These are phyloP conservation scores for Sternarchorhynchus goeldii DNA, from an alignment of 2,797 vertebrate genomes.

Conservation along the genomic window DNA sequence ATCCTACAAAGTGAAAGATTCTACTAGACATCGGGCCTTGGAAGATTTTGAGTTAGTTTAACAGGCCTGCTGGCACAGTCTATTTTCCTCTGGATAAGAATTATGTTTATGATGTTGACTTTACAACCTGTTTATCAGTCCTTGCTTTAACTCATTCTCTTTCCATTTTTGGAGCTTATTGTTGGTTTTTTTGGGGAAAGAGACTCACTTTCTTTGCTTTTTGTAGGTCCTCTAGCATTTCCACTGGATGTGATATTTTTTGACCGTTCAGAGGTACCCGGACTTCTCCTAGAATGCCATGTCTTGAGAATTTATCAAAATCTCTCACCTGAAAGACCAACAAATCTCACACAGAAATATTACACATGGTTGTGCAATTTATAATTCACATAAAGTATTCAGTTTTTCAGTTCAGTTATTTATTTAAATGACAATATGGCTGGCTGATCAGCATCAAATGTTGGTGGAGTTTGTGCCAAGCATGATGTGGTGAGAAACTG, in stretches of 20 bases:
- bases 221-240: slow-evolving; percentile 73
- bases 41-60: neutral
- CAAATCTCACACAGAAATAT: slow-evolving; percentile 22
- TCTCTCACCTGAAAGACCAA: slow-evolving; percentile 71
- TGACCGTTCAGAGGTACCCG: slow-evolving; percentile 64
- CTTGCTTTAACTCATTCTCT: neutral
- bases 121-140: neutral
- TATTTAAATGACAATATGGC: too few relatives aligned
- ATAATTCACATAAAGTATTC: neutral
- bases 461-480: too few relatives aligned
- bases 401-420: neutral
- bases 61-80: too few relatives aligned
- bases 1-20: slow-evolving; percentile 64
- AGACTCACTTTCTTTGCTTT: slow-evolving; percentile 59
- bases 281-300: slow-evolving; percentile 74
- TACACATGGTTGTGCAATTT: neutral
- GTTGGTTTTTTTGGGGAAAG: neutral
- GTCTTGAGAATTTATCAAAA: slow-evolving; percentile 80
- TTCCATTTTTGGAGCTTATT: neutral
- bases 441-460: too few relatives aligned
- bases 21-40: neutral
- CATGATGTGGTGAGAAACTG: too few relatives aligned
- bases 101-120: too few relatives aligned
- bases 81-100: too few relatives aligned
- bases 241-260: slow-evolving; percentile 70